A percentile compares a stretch with the other conserved stretches of the same genome.
phyloP scores from a whole-genome alignment of 2,113 vertebrate genomes.

The Micromys minutus region DNA sequence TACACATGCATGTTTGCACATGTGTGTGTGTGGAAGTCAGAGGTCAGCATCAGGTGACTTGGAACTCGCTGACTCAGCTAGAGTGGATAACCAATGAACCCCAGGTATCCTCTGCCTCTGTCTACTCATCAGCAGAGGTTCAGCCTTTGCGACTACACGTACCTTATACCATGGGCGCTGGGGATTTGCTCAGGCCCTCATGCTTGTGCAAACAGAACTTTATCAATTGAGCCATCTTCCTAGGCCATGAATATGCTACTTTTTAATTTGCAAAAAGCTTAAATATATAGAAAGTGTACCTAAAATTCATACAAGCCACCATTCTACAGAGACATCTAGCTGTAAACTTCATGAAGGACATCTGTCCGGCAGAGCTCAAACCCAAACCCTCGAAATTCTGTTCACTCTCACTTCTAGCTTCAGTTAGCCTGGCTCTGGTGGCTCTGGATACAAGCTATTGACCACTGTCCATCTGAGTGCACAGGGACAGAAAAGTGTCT shows the following conservation, averaged over 20 bases:
- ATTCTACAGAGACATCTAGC: background rate
- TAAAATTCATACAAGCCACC: accelerated
- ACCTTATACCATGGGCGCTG: background rate
- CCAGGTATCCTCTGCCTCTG: background rate
- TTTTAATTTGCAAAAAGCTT: background rate
- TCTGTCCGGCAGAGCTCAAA: accelerated
- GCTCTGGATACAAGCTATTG: background rate
- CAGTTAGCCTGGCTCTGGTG: accelerated
- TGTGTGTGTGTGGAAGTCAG: background rate
- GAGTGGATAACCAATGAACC: background rate
- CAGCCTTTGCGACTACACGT: background rate
- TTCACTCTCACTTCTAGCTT: background rate
- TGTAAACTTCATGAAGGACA: background rate
- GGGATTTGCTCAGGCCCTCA: background rate
- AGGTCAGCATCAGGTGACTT: background rate
- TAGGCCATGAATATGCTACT: background rate
- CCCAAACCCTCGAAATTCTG: accelerated
- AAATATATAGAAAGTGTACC: background rate
- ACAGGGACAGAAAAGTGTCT: background rate
- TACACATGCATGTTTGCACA: accelerated
- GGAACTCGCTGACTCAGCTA: background rate
- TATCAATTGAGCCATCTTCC: background rate
- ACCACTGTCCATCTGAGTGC: background rate
- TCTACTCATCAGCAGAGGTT: background rate
- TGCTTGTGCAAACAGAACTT: background rate